Evolutionary conservation across 2,888 invertebrate genomes (phyloP), one percentile per base, ranked within the genome.

Genomic region (Scaptomyza cyrtandrae): DNA sequence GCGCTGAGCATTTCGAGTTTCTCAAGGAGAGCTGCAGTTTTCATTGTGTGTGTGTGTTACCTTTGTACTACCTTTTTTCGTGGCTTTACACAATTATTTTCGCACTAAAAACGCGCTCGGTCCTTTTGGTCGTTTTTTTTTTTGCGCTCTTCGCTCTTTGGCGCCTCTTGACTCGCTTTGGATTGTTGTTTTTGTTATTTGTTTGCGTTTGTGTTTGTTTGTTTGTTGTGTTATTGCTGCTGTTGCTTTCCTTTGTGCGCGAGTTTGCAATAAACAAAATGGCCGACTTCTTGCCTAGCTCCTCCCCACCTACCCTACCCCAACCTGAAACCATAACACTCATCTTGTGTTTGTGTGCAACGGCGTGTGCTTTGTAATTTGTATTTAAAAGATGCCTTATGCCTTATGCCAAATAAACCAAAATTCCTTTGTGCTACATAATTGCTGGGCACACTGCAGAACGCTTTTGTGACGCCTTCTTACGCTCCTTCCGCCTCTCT

Each of bases 371-470:
- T 73, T 76, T 83, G 74, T 84, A 86, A 86, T 78, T 86, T 86
- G 86, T 84, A 86, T 86, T 86, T 83, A 80, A 86, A 82, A 85
- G 78, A 82, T 79, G 66, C n/a, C n/a, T n/a, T n/a, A n/a, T 69
- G 62, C 72, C 70, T 48, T 44, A 55, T 63, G 67, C 67, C 75
- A 70, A 71, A 71, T 78, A 80, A 76, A 80, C 73, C 68, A 71
- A 71, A 78, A 74, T 73, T 60, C 71, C 80, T 83, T 83, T 83
- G 83, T 78, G 60, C 71, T 67, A 82, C 80, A 85, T 85, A 79
- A 85, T 80, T 79, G 75, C 75, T 78, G 83, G 53, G 66, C 69
- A 45, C 44, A 48, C 31, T 43, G 41, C 3, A 45, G 37, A 37
- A 45, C 49, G 44, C 60, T 60, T 68, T 69, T 69, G 54, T 67